Evolutionary conservation across 92 coral and sea anemone species (phyloP).

Genomic region (Palythoa grandis): DNA sequence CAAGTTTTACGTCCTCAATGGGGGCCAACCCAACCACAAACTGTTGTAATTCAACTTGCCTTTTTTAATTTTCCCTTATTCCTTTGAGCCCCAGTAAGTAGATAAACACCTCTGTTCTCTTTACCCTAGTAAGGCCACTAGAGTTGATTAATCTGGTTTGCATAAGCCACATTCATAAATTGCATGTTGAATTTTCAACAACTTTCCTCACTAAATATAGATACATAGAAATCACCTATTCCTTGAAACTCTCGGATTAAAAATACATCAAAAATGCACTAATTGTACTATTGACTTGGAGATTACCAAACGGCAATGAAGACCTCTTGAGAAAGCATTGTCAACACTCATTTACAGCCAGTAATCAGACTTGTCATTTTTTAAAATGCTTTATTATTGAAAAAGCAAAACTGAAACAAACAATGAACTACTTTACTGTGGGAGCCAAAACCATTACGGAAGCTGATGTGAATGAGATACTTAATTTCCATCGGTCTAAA

Average conservation of each 20-base stretch:
- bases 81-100: constrained; percentile 7
- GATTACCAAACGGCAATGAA: background rate
- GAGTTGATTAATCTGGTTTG: background rate
- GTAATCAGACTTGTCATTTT: background rate
- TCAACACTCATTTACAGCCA: background rate
- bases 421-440: background rate
- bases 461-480: background rate
- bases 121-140: background rate
- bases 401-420: background rate
- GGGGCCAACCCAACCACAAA: constrained; percentile 20
- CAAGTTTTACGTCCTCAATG: background rate
- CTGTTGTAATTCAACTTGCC: constrained; percentile 2
- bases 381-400: background rate
- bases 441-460: background rate
- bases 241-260: constrained; percentile 3
- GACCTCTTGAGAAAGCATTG: background rate
- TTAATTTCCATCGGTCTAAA: background rate
- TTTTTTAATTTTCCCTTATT: constrained; percentile 11
- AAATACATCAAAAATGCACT: background rate
- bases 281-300: background rate
- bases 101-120: background rate
- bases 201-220: background rate
- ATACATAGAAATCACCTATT: background rate
- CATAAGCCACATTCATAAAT: background rate
- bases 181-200: background rate